Base-by-base conservation (phyloP, 2,888 invertebrate species). In the Creontiades dilutus region DNA sequence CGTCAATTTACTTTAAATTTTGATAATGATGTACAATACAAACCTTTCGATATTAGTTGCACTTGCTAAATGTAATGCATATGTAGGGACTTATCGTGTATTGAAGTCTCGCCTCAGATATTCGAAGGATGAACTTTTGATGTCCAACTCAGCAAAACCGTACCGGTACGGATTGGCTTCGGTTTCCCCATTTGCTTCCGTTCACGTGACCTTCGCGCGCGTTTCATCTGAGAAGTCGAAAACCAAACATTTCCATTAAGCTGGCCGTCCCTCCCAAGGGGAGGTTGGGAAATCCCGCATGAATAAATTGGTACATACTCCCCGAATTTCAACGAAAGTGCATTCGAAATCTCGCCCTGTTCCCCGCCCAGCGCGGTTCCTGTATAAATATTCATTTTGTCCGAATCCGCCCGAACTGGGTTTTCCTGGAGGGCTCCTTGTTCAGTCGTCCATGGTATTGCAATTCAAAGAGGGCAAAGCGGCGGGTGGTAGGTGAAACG, bases 391-490 rank as follows among this genome's bases (percentile, higher is more conserved):
- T 68, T 68, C 68, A 68, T 68, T 23, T 23, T 68, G 68, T 19
- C 23, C 23, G 68, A 68, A 16, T 16, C 57, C 57, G 7, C 52
- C 57, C 57, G 57, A 16, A 68, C 68, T 11, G 68, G 68, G 68
- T 23, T 27, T n/a, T 68, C 68, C 68, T 68, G 68, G 23, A 68
- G 68, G 68, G 68, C 68, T 68, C 68, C 68, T 68, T 68, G 68
- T 68, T 68, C 68, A 68, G 23, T 27, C 68, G 68, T 68, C 68
- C 68, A 23, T 68, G 68, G 19, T 68, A 68, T 68, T 68, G 68
- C 68, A 68, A 68, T 68, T 68, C 68, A 68, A 68, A 68, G 68
- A 68, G 68, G 68, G 68, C n/a, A 68, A 68, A 19, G n/a, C 68
- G 11, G 68, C 11, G 19, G 68, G 68, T 23, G 23, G 68, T 37